A percentile compares a stretch with the other conserved stretches of the same genome.
Evolutionary conservation across 2,888 invertebrate species (phyloP).

Genomic region (Ectobius pallidus): DNA sequence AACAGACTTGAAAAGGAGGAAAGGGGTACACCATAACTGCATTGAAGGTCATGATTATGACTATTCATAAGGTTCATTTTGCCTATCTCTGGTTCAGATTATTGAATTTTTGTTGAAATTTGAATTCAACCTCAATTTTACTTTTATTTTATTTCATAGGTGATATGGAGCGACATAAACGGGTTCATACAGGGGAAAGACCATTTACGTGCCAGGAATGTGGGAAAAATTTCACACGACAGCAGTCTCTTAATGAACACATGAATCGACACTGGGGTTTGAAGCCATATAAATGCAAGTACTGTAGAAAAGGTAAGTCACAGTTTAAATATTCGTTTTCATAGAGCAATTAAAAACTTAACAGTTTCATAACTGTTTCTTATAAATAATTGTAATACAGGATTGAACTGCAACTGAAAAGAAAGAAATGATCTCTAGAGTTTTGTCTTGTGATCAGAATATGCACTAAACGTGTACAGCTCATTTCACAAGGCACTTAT

Average conservation of each 20-base stretch:
- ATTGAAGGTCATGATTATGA: too few species aligned
- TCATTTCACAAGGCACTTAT: too few species aligned
- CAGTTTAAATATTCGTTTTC: neutral
- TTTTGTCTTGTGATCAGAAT: too few species aligned
- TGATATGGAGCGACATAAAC: conserved; percentile 52
- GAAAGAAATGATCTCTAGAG: neutral
- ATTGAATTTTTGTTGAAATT: too few species aligned
- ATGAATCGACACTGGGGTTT: conserved; percentile 53
- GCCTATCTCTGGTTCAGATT: too few species aligned
- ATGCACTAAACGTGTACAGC: too few species aligned
- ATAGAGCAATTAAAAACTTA: neutral
- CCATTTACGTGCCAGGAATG: conserved; percentile 53
- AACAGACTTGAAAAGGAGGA: too few species aligned
- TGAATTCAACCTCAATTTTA: neutral
- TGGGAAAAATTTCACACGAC: conserved; percentile 53
- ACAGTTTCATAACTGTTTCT: neutral
- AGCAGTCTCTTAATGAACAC: conserved; percentile 55
- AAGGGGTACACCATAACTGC: too few species aligned
- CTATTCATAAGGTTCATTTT: too few species aligned
- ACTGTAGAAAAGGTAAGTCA: conserved; percentile 47
- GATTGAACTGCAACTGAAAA: neutral
- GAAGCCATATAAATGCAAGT: conserved; percentile 52
- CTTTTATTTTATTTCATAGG: conserved; percentile 45
- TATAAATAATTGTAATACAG: neutral
- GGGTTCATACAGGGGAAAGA: conserved; percentile 53